A percentile compares a stretch with the other conserved stretches of the same genome.
phyloP scores from a whole-genome alignment of 1,140 invertebrate species.

The Heliconius nattereri region DNA sequence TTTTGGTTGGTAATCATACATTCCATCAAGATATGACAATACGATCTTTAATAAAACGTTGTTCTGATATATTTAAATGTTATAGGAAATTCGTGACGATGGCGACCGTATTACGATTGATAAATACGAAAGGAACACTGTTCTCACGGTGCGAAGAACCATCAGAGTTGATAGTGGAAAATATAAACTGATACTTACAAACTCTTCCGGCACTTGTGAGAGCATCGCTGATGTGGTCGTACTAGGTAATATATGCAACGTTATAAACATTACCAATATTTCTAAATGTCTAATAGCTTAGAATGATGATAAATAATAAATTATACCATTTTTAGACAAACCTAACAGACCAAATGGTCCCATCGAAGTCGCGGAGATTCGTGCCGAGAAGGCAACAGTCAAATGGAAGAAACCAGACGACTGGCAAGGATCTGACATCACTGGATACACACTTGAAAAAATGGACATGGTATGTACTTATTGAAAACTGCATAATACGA shows the following conservation, averaged over 20 bases:
- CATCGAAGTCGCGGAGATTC: constrained; percentile 92
- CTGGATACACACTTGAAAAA: constrained; percentile 98
- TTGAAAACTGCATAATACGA: neutral
- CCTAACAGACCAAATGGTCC: constrained; percentile 93
- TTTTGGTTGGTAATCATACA: neutral
- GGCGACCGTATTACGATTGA: constrained; percentile 89
- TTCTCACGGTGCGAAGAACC: constrained; percentile 93
- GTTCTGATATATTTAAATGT: constrained; percentile 12
- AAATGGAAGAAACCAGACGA: constrained; percentile 98
- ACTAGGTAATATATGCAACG: constrained; percentile 82
- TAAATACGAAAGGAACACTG: constrained; percentile 94
- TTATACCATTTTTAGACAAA: constrained; percentile 84
- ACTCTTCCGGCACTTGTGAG: constrained; percentile 92
- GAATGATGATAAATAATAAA: neutral
- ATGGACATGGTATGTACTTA: constrained; percentile 87
- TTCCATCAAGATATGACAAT: constrained; percentile 25
- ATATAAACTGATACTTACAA: constrained; percentile 92
- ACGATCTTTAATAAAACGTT: neutral
- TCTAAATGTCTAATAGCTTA: neutral
- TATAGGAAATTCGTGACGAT: constrained; percentile 73
- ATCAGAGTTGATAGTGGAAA: constrained; percentile 94
- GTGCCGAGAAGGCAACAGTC: constrained; percentile 95
- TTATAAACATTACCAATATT: neutral
- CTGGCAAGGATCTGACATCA: constrained; percentile 94
- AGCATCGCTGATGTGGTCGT: constrained; percentile 93